Evolutionary conservation across 37 sponge, comb jelly and placozoan species (phyloP), one percentile per base, ranked within the genome.

Genomic region (Beroe forskalii): DNA sequence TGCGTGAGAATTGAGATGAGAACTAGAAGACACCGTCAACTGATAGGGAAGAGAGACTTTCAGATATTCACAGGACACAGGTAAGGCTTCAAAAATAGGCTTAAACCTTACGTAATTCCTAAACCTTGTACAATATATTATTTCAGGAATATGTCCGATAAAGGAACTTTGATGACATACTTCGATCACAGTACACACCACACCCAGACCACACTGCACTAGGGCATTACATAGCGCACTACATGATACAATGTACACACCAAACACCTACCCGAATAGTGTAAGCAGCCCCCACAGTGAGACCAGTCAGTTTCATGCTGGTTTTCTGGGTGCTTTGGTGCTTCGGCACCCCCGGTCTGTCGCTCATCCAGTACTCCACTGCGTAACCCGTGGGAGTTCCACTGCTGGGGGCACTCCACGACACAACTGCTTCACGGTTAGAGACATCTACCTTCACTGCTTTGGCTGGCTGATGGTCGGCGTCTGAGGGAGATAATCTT

Each of bases 281-380:
- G 72, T 69, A 69, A 1, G 38, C 1, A 69, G 72, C 72, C 32
- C 72, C 72, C 20, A 32, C 33, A 1, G 32, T 32, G 32, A 69
- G 72, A 69, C 39, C 38, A 2, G 27, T 69, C 38, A 69, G 72
- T 32, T 27, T 35, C 17, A 35, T 2, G 2, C 37, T 20, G 38
- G 72, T 69, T 32, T 32, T 32, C 1, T 17, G 12, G 2, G 72
- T 69, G 19, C 33, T 14, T 0, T 33, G 35, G 9, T 2, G 4
- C 72, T 69, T 69, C 4, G 32, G 9, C 36, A 32, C 72, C 17
- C 32, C 32, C 17, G 32, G 32, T 32, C 72, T 31, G 38, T 69
- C 72, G 17, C 72, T 69, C 72, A 69, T 69, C 72, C 72, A 69
- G 17, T 69, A 69, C 36, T 69, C 33, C 19, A 69, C 72, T 9